A percentile compares a stretch with the other conserved stretches of the same genome.
Evolutionary conservation across 2,888 invertebrate species (phyloP).

Genomic region (Euzophera pinguis): DNA sequence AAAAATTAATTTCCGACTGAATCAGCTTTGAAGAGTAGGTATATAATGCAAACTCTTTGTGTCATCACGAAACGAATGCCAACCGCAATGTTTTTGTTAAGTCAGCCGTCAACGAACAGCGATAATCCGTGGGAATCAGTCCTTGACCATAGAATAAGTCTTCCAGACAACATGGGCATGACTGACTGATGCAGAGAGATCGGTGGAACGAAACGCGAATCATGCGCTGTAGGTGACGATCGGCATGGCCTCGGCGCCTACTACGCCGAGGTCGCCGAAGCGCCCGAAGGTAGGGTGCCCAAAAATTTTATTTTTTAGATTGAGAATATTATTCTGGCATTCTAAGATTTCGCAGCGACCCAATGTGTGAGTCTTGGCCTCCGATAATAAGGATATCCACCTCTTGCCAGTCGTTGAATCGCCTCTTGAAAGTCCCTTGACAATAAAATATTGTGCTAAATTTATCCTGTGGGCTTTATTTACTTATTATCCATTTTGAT

Average conservation of each 20-base stretch:
- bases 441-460: too few species aligned
- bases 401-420: too few species aligned
- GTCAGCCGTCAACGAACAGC: slow-evolving; percentile 19
- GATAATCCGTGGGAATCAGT: slow-evolving; percentile 39
- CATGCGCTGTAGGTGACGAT: slow-evolving; percentile 63
- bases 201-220: slow-evolving; percentile 62
- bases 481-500: too few species aligned
- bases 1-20: too few species aligned
- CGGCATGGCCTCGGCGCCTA: slow-evolving; percentile 55
- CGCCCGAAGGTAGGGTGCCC: slow-evolving; percentile 39
- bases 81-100: slow-evolving; percentile 17
- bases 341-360: too few species aligned
- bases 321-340: too few species aligned
- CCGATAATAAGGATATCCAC: too few species aligned
- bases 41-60: slow-evolving; percentile 11
- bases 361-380: too few species aligned
- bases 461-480: too few species aligned
- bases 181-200: slow-evolving; percentile 34
- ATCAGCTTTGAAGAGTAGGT: slow-evolving; percentile 13
- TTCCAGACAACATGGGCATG: slow-evolving; percentile 29
- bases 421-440: too few species aligned
- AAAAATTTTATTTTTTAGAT: slow-evolving; percentile 14
- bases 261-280: slow-evolving; percentile 52
- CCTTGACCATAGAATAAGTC: slow-evolving; percentile 27
- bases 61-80: slow-evolving; percentile 8